Evolutionary conservation across 2,797 vertebrate genomes (phyloP), one percentile per base, ranked within the genome.

Genomic region (Rallus crepitans): DNA sequence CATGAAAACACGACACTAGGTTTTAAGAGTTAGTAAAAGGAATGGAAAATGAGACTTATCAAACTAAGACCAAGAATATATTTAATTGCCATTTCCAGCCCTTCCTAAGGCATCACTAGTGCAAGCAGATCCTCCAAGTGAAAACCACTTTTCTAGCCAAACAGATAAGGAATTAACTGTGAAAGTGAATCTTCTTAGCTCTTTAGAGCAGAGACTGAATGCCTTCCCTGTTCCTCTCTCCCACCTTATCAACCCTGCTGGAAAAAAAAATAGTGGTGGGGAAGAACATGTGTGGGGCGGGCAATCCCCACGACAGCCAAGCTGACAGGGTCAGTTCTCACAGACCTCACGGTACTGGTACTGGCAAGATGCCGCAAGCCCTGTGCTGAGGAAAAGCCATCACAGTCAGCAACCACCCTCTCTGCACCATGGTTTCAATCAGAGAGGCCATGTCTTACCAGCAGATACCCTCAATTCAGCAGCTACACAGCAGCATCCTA

Each of bases 301-400:
- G 37, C 52, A 59, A 82, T 8, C 42, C 6, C 37, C 2, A 1
- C 20, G 53, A 31, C 42, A 18, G 53, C 35, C 0, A 0, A 48
- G 25, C 15, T 12, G 47, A 39, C 20, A 31, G n/a, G 20, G 31
- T 24, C 48, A 14, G 18, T 1, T 63, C 63, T 78, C 17, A 17
- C 0, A 30, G 80, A 56, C 25, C 18, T 39, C 9, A 31, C 20
- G 3, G 42, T 23, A 48, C 47, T 12, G 42, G 50, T 9, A 10
- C 48, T 35, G 21, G 33, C 59, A 30, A 25, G 8, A 7, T 0
- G 0, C 47, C 1, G 1, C 0, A 0, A 35, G 39, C 50, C 45
- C 53, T 12, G 27, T 65, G 56, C 45, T 35, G 28, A 7, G 31
- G 48, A 45, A 23, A 60, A 33, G 48, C 48, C 21, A 24, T 5